Evolutionary conservation across 2,888 invertebrate species (phyloP).

Genomic region (Andrena bucephala): DNA sequence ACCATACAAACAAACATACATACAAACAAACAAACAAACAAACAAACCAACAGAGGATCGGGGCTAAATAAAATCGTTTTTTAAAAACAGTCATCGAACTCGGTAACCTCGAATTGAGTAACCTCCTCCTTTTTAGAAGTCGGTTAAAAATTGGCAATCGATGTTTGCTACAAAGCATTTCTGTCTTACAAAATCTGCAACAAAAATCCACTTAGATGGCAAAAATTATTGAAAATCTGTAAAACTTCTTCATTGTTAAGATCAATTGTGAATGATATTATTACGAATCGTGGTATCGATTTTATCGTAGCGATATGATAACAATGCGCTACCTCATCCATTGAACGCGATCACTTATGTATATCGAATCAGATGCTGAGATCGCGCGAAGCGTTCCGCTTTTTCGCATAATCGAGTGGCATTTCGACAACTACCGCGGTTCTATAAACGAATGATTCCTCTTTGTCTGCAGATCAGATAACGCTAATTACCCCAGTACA

Average conservation of each 20-base stretch:
- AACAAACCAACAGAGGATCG: too few relatives aligned
- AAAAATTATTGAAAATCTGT: not conserved
- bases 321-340: slow-evolving; percentile 16
- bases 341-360: not conserved
- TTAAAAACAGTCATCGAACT: too few relatives aligned
- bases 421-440: slow-evolving; percentile 42
- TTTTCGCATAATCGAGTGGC: slow-evolving; percentile 55
- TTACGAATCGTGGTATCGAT: slow-evolving; percentile 2
- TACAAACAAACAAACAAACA: too few relatives aligned
- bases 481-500: slow-evolving; percentile 70
- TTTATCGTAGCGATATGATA: slow-evolving; percentile 4
- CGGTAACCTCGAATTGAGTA: too few relatives aligned
- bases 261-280: not conserved
- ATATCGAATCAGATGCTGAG: not conserved
- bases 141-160: too few relatives aligned
- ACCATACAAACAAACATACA: too few relatives aligned
- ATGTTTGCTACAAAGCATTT: too few relatives aligned
- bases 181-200: too few relatives aligned
- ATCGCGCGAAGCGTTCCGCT: slow-evolving; percentile 20
- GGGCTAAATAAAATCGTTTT: too few relatives aligned
- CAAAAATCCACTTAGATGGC: too few relatives aligned
- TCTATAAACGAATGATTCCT: slow-evolving; percentile 60
- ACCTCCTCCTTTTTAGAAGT: too few relatives aligned
- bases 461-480: slow-evolving; percentile 69
- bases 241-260: not conserved